Evolutionary conservation across 2,797 vertebrate species (phyloP).

Genomic region (Nyctalus aviator): DNA sequence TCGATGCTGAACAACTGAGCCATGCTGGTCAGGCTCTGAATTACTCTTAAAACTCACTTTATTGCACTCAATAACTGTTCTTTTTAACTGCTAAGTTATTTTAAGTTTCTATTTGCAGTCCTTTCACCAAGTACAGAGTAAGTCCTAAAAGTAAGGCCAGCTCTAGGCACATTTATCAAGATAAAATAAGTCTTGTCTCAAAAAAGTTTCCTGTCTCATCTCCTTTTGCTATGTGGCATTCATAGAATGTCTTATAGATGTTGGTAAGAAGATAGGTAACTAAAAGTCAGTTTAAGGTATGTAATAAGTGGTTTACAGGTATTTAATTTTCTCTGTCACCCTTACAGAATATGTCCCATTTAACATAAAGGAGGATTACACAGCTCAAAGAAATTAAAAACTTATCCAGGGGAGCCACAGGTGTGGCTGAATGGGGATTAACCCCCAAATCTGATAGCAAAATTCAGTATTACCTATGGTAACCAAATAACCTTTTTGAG

Average conservation of each 20-base stretch:
- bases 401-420: not conserved
- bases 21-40: no score
- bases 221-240: not conserved
- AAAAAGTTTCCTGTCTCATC: not conserved
- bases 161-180: not conserved
- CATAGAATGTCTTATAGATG: not conserved
- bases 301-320: not conserved
- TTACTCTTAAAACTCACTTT: slow-evolving; percentile 35
- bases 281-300: not conserved
- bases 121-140: not conserved
- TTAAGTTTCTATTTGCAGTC: not conserved
- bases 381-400: not conserved
- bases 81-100: not conserved
- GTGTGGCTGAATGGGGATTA: not conserved
- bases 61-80: not conserved
- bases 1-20: no score
- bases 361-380: not conserved
- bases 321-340: not conserved
- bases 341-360: not conserved
- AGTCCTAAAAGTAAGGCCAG: not conserved
- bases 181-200: not conserved
- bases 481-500: slow-evolving; percentile 3
- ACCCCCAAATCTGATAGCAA: not conserved
- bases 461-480: not conserved
- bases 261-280: not conserved